Evolutionary conservation across 1,140 invertebrate species (phyloP), one percentile per base, ranked within the genome.

Genomic region (Cataglyphis hispanica): DNA sequence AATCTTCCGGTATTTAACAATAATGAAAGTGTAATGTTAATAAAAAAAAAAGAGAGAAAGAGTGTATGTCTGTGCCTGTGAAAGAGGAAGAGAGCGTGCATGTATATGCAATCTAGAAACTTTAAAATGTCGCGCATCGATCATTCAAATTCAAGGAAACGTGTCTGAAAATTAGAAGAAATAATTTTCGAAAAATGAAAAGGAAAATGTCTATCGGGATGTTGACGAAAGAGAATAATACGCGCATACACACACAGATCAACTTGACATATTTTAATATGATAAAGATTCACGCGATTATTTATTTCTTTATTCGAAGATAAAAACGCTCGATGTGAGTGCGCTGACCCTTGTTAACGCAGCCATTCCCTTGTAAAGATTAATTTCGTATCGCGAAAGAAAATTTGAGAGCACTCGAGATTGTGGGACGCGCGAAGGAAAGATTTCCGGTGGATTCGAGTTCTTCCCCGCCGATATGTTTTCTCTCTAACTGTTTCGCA

Each of bases 1-100:
- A 46, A 64, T 43, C 11, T 77, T 77, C 11, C 75, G 60, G 19
- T 77, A 64, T 77, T 64, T 77, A 61, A 77, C 34, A 64, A 19
- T 61, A 19, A 25, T 16, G 25, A 37, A 40, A 31, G 31, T 19
- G 7, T 25, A 19, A 50, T 19, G 46, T 37, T 46, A 50, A 56
- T 8, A 22, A 10, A n/a, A 11, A 31, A 63, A 27, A 27, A 22
- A 77, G 25, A 64, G 37, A 46, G 10, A 43, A 19, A 50, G 58
- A 5, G 13, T 19, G 69, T 19, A 4, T 31, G 27, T 31, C 10
- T n/a, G 46, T 50, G 7, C 11, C 19, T 27, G 25, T 13, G 13
- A 11, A 19, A 77, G 25, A 27, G 37, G 64, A 19, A 64, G 58
- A 63, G 10, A 37, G 3, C n/a, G 70, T 27, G 69, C 10, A 8